Evolutionary conservation across 2,888 invertebrate genomes (phyloP).

Genomic region (Exocentrus adspersus): DNA sequence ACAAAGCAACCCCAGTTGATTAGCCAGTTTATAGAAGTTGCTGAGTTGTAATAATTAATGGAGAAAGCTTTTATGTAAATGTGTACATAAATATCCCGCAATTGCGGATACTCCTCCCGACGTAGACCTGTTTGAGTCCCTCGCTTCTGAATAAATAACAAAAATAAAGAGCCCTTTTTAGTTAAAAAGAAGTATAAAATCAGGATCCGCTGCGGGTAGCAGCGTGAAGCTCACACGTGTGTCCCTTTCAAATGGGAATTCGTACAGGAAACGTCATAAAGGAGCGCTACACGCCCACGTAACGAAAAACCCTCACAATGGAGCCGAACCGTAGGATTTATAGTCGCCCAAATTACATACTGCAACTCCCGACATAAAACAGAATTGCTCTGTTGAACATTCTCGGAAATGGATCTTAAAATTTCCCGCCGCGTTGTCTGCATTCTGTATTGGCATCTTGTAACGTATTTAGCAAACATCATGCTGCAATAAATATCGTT

Average conservation of each 20-base stretch:
- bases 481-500: slow-evolving; percentile 1
- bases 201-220: not conserved
- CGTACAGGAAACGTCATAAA: slow-evolving; percentile 30
- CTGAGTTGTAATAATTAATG: too few species aligned
- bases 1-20: too few species aligned
- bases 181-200: slow-evolving; percentile 1
- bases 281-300: slow-evolving; percentile 29
- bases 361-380: slow-evolving; percentile 26
- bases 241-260: slow-evolving; percentile 14
- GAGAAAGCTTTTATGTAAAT: too few species aligned
- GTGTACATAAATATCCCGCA: too few species aligned
- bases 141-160: too few species aligned
- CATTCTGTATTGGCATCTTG: not conserved
- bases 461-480: not conserved
- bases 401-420: slow-evolving; percentile 15
- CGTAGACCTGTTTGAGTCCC: too few species aligned
- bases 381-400: slow-evolving; percentile 19
- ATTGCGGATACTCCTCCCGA: too few species aligned
- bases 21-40: too few species aligned
- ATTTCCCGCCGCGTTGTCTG: slow-evolving; percentile 10
- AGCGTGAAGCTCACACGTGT: slow-evolving; percentile 15
- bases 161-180: not conserved
- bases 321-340: slow-evolving; percentile 25
- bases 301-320: slow-evolving; percentile 27
- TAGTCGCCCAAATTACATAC: slow-evolving; percentile 31